A percentile compares a stretch with the other conserved stretches of the same genome.
These are phyloP conservation scores for Synergus umbraculus DNA, from an alignment of 2,888 invertebrate species.

Conservation along the genomic window DNA sequence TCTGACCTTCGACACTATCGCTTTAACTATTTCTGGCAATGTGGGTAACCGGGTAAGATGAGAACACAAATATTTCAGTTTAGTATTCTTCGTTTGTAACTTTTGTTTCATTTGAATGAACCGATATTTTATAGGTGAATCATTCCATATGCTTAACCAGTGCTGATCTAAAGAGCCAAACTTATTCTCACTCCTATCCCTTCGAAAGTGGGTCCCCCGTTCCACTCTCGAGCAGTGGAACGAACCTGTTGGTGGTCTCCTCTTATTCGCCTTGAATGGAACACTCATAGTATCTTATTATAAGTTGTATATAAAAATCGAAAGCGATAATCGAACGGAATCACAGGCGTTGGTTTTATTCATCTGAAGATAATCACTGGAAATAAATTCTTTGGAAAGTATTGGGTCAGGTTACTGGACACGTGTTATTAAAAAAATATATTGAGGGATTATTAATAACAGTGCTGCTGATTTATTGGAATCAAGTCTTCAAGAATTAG, in stretches of 20 bases:
- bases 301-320: constrained; percentile 14
- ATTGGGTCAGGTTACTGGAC: constrained; percentile 4
- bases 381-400: not conserved
- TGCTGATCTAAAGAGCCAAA: not conserved
- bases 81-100: not conserved
- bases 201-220: constrained; percentile 54
- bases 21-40: constrained; percentile 8
- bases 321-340: constrained; percentile 26
- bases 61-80: not conserved
- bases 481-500: not conserved
- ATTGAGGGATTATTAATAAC: not conserved
- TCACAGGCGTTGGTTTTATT: not conserved
- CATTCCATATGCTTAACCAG: not conserved
- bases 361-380: not conserved
- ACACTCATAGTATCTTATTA: constrained; percentile 7
- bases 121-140: not conserved
- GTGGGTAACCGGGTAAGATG: not conserved
- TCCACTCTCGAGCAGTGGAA: constrained; percentile 45
- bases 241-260: constrained; percentile 44
- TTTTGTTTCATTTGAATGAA: not conserved
- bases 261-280: constrained; percentile 18
- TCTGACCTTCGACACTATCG: not conserved
- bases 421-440: not conserved
- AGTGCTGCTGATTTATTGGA: not conserved
- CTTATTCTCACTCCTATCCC: constrained; percentile 48